Base-by-base conservation (phyloP, 2,888 invertebrate genomes). In the Stenchaetothrips biformis region DNA sequence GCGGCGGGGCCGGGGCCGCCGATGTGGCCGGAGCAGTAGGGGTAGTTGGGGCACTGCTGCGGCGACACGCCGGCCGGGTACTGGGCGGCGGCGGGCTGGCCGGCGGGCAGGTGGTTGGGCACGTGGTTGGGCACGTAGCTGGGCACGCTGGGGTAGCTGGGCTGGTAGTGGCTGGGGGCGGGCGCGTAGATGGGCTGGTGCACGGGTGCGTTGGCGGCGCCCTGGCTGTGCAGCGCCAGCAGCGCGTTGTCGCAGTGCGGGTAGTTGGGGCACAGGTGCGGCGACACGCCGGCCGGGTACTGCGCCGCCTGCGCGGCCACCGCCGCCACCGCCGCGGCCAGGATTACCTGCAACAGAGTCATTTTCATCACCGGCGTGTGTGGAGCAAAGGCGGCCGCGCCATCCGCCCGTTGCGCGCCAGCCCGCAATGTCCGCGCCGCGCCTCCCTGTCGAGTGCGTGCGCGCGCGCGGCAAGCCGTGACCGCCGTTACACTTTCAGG, bases 41-140 rank as follows among this genome's bases (percentile, higher is more conserved):
- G 90, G 87, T 90, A 90, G 88, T 90, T 90, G 82, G 90, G 90
- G 87, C 90, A 90, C 67, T 87, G 86, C 7, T 90, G 88, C 13
- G 90, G 87, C 83, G 88, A 87, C 82, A 90, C 87, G 82, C 87
- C 88, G 18, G 90, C 89, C n/a, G 90, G 90, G 85, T 89, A 90
- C 80, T 87, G 86, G 18, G 86, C 86, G 59, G 86, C 86, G 18
- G 53, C 82, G 78, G 0, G 48, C 49, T 2, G 7, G 67, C 67
- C 67, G 21, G 25, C 67, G 67, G 21, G 67, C 25, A 21, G 67
- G 67, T 25, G 67, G 67, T 74, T 74, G 67, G 67, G 21, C 21
- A 25, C 25, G 67, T 67, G 21, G 67, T 21, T 67, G 78, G 7
- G 47, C 67, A 48, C 18, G 89, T 88, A 81, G 85, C 11, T 53